These are phyloP conservation scores for Anhinga rufa DNA, from an alignment of 2,113 vertebrate species.

Conservation along the genomic window DNA sequence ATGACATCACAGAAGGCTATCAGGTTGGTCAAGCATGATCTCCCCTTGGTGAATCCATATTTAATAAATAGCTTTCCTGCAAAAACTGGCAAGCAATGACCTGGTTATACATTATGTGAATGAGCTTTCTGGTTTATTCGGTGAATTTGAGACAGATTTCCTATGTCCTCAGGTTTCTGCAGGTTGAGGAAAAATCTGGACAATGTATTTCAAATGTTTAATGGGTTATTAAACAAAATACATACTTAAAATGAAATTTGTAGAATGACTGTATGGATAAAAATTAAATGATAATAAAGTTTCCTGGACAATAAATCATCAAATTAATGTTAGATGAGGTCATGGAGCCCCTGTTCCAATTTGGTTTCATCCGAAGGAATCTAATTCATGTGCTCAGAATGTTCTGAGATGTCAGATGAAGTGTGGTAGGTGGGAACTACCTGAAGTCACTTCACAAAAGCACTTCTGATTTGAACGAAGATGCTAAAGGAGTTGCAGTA, in stretches of 20 bases:
- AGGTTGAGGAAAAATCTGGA: background rate
- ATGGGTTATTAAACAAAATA: background rate
- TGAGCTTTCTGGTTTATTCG: background rate
- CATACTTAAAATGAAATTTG: background rate
- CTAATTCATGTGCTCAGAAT: background rate
- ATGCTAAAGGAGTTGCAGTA: background rate
- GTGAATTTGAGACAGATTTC: background rate
- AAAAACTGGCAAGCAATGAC: background rate
- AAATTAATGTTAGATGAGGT: background rate
- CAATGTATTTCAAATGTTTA: background rate
- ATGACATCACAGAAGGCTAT: too few relatives aligned
- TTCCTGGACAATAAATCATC: background rate
- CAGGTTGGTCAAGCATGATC: too few relatives aligned
- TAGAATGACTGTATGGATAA: background rate
- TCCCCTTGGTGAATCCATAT: too few relatives aligned
- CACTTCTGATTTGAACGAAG: background rate
- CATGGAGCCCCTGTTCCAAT: background rate
- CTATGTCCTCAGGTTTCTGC: background rate
- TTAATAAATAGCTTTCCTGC: too few relatives aligned
- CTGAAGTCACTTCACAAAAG: background rate
- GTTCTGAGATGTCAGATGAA: background rate
- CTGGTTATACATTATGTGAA: background rate
- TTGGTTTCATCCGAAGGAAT: background rate
- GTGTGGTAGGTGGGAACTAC: background rate
- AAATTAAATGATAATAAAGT: background rate